Base-by-base conservation (phyloP, 2,797 vertebrate genomes). In the Malacoctenus gilli region DNA sequence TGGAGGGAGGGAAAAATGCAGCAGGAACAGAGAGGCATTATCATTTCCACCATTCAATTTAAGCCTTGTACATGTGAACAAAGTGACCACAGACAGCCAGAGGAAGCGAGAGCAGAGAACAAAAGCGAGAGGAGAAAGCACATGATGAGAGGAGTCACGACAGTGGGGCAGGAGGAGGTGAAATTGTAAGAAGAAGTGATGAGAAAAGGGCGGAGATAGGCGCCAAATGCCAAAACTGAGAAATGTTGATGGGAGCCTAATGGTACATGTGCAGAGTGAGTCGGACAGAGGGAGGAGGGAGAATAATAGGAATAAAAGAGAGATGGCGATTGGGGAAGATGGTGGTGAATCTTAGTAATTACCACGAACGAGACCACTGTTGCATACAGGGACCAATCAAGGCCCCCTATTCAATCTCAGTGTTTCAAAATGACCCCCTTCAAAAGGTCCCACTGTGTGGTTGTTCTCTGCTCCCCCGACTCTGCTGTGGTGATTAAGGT, bases 21-120 rank as follows among this genome's bases (percentile, higher is more conserved):
- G 37, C 50, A 72, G 75, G 28, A 82, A 71, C 35, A 34, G 48
- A 79, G 31, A 37, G 30, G 37, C 51, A 82, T 85, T 80, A 82
- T 70, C 61, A 65, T 74, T 43, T 80, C 41, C 49, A 68, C 47
- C 25, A 19, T 68, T 56, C 60, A 14, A 13, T 80, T 82, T 54
- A 71, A 71, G 69, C 64, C 54, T 70, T 31, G 49, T 61, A 50
- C 69, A 55, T 77, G 20, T 64, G 38, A 76, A 82, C 59, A 79
- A 67, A 76, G 57, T 23, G 23, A 36, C 57, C n/a, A 10, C 39
- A 47, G 52, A 12, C 32, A 35, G 55, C 60, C 63, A 62, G 41
- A 64, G 55, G 59, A 63, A 58, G 43, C 14, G 5, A 37, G 32
- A 58, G 58, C 34, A 50, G 35, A 44, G 67, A 61, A 41, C 39